Evolutionary conservation across 2,797 vertebrate genomes (phyloP), one percentile per base, ranked within the genome.

Genomic region (Oreonectes daqikongensis): DNA sequence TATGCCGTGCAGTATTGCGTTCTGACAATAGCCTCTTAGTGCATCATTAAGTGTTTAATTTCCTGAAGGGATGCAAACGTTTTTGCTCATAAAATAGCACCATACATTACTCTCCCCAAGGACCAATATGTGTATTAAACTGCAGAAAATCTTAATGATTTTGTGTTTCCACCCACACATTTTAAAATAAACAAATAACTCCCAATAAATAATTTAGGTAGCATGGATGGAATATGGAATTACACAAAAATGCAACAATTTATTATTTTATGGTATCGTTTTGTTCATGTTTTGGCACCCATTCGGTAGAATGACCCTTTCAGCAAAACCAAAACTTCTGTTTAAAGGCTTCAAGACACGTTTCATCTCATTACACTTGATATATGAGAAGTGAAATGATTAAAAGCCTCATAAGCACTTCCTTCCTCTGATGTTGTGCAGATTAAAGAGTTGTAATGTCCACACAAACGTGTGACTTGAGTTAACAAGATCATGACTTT

Each of bases 1-100:
- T 30, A 30, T 30, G 5, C 5, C 30, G 30, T 30, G 4, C 30
- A 30, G 14, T 44, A 44, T 44, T 44, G 14, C 12, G 12, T 4
- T 44, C 2, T 44, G 42, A 44, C 14, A 30, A 3, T 12, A 40
- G 55, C 6, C 14, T 75, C 14, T 55, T 52, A 74, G 20, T 28
- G 71, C n/a, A 64, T 64, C 72, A 75, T 75, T 75, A 66, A 22
- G n/a, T 42, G 32, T 55, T 75, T 55, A 66, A 75, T 42, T 1
- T 50, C 24, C 32, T 65, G 48, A 50, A 50, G 59, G 30, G 20
- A 1, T 0, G 3, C 32, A 64, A 40, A 67, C 7, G 26, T 28
- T 53, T 22, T 57, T n/a, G 0, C 15, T 66, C 46, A 52, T 66
- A 42, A n/a, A 15, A 18, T 35, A 30, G 50, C 38, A 8, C 24